Conservation (phyloP, 2,797 vertebrate species). For the Gymnoscopelus braueri region DNA sequence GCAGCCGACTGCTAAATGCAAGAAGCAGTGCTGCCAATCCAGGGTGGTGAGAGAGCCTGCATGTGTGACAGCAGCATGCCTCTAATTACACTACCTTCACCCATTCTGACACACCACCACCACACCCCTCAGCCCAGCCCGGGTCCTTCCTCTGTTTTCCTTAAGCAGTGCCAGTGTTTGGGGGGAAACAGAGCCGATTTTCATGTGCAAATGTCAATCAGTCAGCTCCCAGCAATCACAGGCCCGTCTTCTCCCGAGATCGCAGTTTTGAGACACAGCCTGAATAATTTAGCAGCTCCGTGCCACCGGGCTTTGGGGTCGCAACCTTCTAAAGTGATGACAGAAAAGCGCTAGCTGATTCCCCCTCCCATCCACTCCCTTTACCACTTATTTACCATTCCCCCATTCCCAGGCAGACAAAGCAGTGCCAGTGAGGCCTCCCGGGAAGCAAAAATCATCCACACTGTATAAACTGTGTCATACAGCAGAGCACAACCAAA, state of each 20-base stretch:
- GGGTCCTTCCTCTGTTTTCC: slow-evolving; percentile 76
- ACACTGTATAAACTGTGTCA: slow-evolving; percentile 76
- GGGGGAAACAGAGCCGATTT: slow-evolving; percentile 80
- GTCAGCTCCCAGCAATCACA: slow-evolving; percentile 85
- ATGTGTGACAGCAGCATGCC: slow-evolving; percentile 33
- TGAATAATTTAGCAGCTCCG: slow-evolving; percentile 88
- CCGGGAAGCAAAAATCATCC: slow-evolving; percentile 65
- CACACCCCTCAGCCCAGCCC: slow-evolving; percentile 30
- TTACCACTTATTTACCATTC: slow-evolving; percentile 84
- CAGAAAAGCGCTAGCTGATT: slow-evolving; percentile 80
- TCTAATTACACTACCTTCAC: slow-evolving; percentile 33
- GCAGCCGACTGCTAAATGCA: background rate
- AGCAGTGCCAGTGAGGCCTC: slow-evolving; percentile 61
- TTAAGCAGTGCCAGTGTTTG: slow-evolving; percentile 79
- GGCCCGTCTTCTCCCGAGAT: slow-evolving; percentile 81
- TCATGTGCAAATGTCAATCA: slow-evolving; percentile 90
- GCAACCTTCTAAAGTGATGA: slow-evolving; percentile 87
- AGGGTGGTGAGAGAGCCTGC: slow-evolving; percentile 15
- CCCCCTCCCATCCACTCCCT: slow-evolving; percentile 80
- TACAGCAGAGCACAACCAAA: slow-evolving; percentile 74
- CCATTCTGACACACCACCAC: slow-evolving; percentile 14
- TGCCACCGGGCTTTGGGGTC: slow-evolving; percentile 82
- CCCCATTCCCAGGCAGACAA: slow-evolving; percentile 76
- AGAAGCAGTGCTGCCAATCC: slow-evolving; percentile 23
- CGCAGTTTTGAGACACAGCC: slow-evolving; percentile 74